Percentiles rank a stretch among this genome's conserved stretches.
Evolutionary conservation across 2,888 invertebrate genomes (phyloP).

Genomic region (Andricus curvator): DNA sequence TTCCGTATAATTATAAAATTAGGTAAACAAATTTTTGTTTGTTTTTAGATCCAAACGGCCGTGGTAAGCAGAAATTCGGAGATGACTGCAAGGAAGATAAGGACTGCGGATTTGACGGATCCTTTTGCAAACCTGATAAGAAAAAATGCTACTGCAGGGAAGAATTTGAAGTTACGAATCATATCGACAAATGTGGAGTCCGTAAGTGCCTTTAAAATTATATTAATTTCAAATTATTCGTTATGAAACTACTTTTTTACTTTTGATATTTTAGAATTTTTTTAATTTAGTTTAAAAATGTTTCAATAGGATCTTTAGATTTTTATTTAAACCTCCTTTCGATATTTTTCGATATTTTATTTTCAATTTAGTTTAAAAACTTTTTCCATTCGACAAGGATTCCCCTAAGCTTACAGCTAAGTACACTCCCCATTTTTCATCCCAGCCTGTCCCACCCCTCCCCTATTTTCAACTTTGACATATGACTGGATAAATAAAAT

Average conservation of each 20-base stretch:
- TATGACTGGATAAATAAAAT: not conserved
- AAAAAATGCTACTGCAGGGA: conserved; percentile 87
- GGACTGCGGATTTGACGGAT: conserved; percentile 88
- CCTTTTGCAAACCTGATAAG: conserved; percentile 85
- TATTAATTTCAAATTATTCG: not conserved
- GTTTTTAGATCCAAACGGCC: conserved; percentile 79
- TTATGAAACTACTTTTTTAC: no score
- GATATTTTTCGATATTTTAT: not conserved
- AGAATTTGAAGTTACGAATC: conserved; percentile 88
- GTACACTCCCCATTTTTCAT: no score
- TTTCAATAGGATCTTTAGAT: no score
- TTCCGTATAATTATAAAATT: not conserved
- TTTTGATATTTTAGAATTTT: no score
- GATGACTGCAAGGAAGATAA: conserved; percentile 85
- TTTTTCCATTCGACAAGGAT: not conserved
- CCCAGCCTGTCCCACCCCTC: no score
- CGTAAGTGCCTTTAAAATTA: conserved; percentile 80
- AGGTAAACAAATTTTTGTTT: not conserved
- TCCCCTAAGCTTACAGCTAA: not conserved
- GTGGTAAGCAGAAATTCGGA: conserved; percentile 85
- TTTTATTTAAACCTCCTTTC: not conserved
- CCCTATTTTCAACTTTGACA: not conserved
- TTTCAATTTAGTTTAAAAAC: not conserved
- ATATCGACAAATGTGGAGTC: conserved; percentile 91
- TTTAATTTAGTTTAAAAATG: no score